Base-by-base conservation (phyloP, 1,140 invertebrate genomes). In the Coboldia fuscipes region DNA sequence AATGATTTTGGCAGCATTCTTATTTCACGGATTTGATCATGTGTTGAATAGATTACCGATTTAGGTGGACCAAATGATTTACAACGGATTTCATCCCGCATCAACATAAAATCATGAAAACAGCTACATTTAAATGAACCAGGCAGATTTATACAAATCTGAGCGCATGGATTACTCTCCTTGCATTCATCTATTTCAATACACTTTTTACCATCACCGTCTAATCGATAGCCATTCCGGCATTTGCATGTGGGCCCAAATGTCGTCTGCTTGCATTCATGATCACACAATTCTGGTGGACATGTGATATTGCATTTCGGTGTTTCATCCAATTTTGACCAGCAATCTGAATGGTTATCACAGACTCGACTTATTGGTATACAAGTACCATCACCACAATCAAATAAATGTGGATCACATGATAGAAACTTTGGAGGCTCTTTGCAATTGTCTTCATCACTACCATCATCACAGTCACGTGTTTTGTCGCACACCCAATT, bases 81-180 rank as follows among this genome's bases (percentile, higher is more conserved):
- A 53, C 79, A 82, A 12, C 70, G 70, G 17, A 59, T 62, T 15
- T 66, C 65, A 49, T 92, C 74, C 1, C 56, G 45, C 30, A 63
- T 63, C 35, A 44, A 44, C 51, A 50, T 49, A 32, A 51, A 86
- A 2, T 70, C 75, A 1, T 65, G 49, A 13, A 56, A 54, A 48
- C 86, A 88, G 28, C 65, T 62, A 56, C 85, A 92, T n/a, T 57
- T 50, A 54, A 66, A 85, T 18, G 66, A 71, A 24, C 79, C 75
- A 6, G 55, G 50, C 2, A 64, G 66, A 51, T 86, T 84, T 39
- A 55, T 61, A 55, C 86, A 92, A 3, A 63, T 42, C 51, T 90
- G 84, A 36, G 80, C 72, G 51, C 85, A 92, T 3, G 71, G 61
- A 30, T 68, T 68, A 41, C 77, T 73, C 30, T 66, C 48, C 40